Conservation (phyloP, 2,888 invertebrate genomes). For the Dastarcus helophoroides region DNA sequence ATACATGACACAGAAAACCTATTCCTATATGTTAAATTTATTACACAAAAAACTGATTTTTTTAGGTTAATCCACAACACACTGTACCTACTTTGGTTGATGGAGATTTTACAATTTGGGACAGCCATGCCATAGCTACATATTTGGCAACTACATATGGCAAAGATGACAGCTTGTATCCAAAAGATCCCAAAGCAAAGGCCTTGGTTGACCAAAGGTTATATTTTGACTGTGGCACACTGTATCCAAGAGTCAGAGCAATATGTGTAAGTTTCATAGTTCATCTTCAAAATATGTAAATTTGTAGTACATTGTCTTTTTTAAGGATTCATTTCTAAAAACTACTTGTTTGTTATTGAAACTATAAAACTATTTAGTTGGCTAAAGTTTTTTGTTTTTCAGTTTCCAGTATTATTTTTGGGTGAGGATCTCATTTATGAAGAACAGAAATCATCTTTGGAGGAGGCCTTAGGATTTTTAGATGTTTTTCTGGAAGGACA, state of each 20-base stretch:
- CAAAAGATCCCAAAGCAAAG: constrained; percentile 43
- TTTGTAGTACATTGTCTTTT: too few species aligned
- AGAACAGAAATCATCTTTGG: constrained; percentile 43
- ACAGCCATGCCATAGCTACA: constrained; percentile 52
- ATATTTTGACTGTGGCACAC: constrained; percentile 49
- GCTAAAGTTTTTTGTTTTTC: constrained; percentile 21
- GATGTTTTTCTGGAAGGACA: constrained; percentile 46
- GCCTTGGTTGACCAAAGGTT: constrained; percentile 51
- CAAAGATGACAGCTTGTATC: constrained; percentile 48
- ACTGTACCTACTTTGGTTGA: constrained; percentile 57
- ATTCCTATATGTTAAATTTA: too few species aligned
- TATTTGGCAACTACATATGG: constrained; percentile 52
- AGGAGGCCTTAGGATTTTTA: constrained; percentile 47
- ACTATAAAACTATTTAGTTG: constrained; percentile 1
- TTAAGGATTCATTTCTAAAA: too few species aligned
- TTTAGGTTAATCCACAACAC: constrained; percentile 53
- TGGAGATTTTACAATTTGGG: constrained; percentile 54
- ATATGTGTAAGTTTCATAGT: constrained; percentile 45
- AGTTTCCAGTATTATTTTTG: constrained; percentile 50
- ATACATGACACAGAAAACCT: too few species aligned
- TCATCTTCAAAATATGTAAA: too few species aligned
- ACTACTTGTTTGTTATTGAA: too few species aligned
- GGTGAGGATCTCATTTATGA: constrained; percentile 46
- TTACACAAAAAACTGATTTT: too few species aligned
- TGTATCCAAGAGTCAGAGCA: constrained; percentile 51